Base-by-base conservation (phyloP, 2,113 vertebrate species). In the Pelmatolapia mariae region DNA sequence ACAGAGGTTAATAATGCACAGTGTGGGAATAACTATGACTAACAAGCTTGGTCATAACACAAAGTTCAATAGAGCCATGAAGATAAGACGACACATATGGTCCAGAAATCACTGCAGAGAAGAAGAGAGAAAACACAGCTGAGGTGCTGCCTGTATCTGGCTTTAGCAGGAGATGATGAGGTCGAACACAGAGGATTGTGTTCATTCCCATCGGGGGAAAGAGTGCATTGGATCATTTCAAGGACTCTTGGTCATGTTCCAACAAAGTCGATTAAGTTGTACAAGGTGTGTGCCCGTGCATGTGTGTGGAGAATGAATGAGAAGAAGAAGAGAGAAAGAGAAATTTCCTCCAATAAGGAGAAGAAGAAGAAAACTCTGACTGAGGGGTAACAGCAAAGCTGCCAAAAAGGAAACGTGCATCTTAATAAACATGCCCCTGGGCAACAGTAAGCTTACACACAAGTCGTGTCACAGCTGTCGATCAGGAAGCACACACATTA, bases 351-450 rank as follows among this genome's bases (percentile, higher is more conserved):
- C 61, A 93, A 92, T 89, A 94, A 92, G 86, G 85, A 29, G n/a
- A 86, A 80, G 7, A 56, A 33, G 47, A 85, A 83, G 10, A 24
- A 6, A 86, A 76, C 83, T 18, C 54, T 80, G 84, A 87, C 86
- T 43, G 78, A 36, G 80, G 78, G 81, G 45, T 45, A 61, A 84
- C 31, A 88, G 31, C 52, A 63, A 40, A 84, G 87, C 87, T 88
- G 76, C 81, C 87, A 90, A 88, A 82, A 84, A 76, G 71, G 43
- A 76, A 45, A 47, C 7, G 8, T 86, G 59, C 76, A 86, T 43
- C 80, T 86, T 73, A 87, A 90, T 87, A 92, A 94, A 87, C 80
- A 54, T 45, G 83, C 93, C 92, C 63, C 50, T 19, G 57, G 82
- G 84, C 82, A 80, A 79, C 83, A 88, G 79, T 83, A 79, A 61